These are phyloP conservation scores for Aptenodytes patagonicus DNA, from an alignment of 2,113 vertebrate genomes.

Conservation along the genomic window DNA sequence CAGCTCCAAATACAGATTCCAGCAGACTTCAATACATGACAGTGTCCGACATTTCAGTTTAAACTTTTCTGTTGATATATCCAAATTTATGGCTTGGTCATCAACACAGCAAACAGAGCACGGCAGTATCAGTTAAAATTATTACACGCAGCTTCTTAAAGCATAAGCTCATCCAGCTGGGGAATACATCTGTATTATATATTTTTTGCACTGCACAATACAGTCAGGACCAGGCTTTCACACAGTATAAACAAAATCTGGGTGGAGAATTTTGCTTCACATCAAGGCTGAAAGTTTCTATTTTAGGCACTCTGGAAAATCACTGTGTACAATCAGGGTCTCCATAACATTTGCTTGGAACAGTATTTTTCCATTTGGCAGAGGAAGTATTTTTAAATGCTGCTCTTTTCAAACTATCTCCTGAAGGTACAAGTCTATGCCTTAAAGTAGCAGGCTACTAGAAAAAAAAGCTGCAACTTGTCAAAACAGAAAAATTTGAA, in stretches of 20 bases:
- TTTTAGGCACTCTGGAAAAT: slow-evolving; percentile 5
- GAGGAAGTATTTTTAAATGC: not conserved
- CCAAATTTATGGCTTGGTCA: not conserved
- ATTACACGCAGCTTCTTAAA: not conserved
- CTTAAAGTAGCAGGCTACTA: not conserved
- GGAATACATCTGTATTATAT: not conserved
- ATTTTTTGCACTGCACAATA: not conserved
- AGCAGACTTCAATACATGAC: not conserved
- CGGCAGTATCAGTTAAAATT: not conserved
- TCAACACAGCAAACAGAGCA: not conserved
- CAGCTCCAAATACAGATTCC: not conserved
- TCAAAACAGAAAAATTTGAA: not conserved
- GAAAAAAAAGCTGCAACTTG: not conserved
- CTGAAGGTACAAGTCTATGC: not conserved
- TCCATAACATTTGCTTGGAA: not conserved
- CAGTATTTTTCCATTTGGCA: not conserved
- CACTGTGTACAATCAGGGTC: not conserved
- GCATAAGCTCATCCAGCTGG: not conserved
- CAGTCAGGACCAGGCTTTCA: not conserved
- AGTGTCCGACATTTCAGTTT: not conserved
- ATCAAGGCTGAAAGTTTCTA: not conserved
- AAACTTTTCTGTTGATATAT: not conserved
- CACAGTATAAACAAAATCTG: not conserved
- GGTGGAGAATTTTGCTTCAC: not conserved
- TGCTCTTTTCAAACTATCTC: not conserved